phyloP scores from a whole-genome alignment of 2,888 invertebrate species.

The Melieria crassipennis region DNA sequence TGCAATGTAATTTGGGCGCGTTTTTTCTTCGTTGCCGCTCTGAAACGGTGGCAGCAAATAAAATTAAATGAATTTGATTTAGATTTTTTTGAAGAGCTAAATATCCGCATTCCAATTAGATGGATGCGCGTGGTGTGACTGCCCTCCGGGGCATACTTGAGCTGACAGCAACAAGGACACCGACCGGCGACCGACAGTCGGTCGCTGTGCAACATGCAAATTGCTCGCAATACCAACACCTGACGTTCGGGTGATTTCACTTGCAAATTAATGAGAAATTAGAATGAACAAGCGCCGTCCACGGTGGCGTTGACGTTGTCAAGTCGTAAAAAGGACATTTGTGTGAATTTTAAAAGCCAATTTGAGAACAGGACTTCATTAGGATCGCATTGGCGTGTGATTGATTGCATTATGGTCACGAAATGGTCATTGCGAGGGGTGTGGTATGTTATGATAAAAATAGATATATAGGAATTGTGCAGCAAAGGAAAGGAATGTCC shows the following conservation, averaged over 20 bases:
- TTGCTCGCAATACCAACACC: slow-evolving; percentile 28
- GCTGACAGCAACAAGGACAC: slow-evolving; percentile 17
- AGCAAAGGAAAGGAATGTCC: too few relatives aligned
- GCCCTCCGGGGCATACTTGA: slow-evolving; percentile 32
- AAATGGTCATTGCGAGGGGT: background rate
- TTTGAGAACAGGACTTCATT: slow-evolving; percentile 58
- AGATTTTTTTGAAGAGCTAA: slow-evolving; percentile 48
- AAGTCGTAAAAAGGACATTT: slow-evolving; percentile 59
- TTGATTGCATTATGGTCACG: slow-evolving; percentile 47
- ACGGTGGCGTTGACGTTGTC: slow-evolving; percentile 20
- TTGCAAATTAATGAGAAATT: slow-evolving; percentile 65
- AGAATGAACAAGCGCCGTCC: slow-evolving; percentile 19
- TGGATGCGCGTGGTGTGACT: slow-evolving; percentile 38
- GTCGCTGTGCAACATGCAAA: background rate
- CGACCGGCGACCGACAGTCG: background rate
- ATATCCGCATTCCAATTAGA: slow-evolving; percentile 56
- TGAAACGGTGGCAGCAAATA: slow-evolving; percentile 19
- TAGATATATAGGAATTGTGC: too few relatives aligned
- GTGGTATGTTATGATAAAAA: too few relatives aligned
- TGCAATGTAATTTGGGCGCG: too few relatives aligned
- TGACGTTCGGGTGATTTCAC: slow-evolving; percentile 58
- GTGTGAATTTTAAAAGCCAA: slow-evolving; percentile 59
- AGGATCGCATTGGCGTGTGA: slow-evolving; percentile 55
- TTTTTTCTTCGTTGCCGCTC: too few relatives aligned
- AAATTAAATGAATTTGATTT: slow-evolving; percentile 61